Evolutionary conservation across 1,140 invertebrate genomes (phyloP).

Genomic region (Hetaerina americana): DNA sequence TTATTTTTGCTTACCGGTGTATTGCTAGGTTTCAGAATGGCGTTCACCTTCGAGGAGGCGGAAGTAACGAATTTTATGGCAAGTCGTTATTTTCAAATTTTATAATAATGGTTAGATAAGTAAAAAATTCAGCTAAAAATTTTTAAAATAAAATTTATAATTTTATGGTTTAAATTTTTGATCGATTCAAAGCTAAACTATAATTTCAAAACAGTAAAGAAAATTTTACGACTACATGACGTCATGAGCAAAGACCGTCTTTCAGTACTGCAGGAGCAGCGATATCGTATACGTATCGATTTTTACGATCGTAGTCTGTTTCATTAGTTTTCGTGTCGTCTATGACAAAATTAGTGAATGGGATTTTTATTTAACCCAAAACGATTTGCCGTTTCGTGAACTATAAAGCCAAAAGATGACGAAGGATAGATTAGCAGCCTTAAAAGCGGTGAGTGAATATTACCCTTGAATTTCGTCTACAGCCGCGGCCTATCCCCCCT

Average conservation of each 20-base stretch:
- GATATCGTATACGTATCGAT: conserved; percentile 55
- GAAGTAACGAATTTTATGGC: neutral
- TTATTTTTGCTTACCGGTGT: neutral
- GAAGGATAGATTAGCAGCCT: conserved; percentile 93
- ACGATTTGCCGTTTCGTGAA: conserved; percentile 42
- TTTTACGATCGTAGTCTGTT: conserved; percentile 52
- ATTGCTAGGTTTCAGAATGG: neutral
- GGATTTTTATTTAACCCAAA: conserved; percentile 53
- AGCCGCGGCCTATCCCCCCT: neutral
- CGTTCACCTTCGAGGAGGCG: neutral
- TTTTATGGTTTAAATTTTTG: neutral
- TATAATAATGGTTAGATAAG: too few species aligned
- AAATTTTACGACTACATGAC: conserved; percentile 24
- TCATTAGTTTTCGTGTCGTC: conserved; percentile 60
- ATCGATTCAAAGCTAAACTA: neutral
- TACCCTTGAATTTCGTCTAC: neutral
- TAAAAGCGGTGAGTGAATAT: conserved; percentile 70
- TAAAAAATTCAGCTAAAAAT: neutral
- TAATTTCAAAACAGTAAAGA: neutral
- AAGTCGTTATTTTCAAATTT: neutral
- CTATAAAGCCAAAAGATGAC: conserved; percentile 67
- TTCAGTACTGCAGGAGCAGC: conserved; percentile 48
- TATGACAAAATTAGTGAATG: conserved; percentile 60
- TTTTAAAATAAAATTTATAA: too few species aligned
- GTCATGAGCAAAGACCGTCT: conserved; percentile 37